Base-by-base conservation (phyloP, 2,888 invertebrate genomes). In the Melanotus villosus region DNA sequence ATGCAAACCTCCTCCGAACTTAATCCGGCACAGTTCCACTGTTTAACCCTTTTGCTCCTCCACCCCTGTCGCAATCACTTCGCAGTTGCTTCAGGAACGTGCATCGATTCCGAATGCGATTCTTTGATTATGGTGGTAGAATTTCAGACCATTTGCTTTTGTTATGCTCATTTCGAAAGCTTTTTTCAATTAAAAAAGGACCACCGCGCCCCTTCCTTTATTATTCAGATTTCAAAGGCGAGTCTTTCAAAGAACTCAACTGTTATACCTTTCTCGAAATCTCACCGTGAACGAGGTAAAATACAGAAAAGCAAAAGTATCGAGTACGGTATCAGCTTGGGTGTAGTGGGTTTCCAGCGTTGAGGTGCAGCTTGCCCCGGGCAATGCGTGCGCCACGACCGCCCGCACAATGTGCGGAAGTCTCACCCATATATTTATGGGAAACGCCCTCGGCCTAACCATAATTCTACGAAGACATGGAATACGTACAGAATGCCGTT, bases 341-440 rank as follows among this genome's bases (percentile, higher is more conserved):
- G n/a, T n/a, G 45, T 63, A 45, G 57, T 43, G 32, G 57, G 41
- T 56, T 56, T n/a, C n/a, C n/a, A n/a, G n/a, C 36, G 18, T 14
- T 10, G 59, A 72, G 65, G 62, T 65, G 56, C 64, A 70, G 72
- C 68, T 59, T 36, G 73, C 73, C 72, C 60, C 36, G 62, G 68
- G 74, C 65, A 64, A 71, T 75, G 74, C 74, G 74, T 75, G 74
- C 71, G 71, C 71, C 74, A 75, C 74, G 74, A 74, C 66, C 73
- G 71, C 62, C 71, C 72, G 68, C 74, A 70, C 71, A 73, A 75
- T 70, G 74, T 75, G 74, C 74, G 73, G 74, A 75, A 73, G 73
- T 73, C 73, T 73, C 70, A 64, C 73, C 73, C 70, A 73, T 75
- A 73, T 75, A 73, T 75, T 74, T 75, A 75, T 75, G 74, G 71